phyloP scores from a whole-genome alignment of 2,797 vertebrate genomes.

The Dipus sagitta region DNA sequence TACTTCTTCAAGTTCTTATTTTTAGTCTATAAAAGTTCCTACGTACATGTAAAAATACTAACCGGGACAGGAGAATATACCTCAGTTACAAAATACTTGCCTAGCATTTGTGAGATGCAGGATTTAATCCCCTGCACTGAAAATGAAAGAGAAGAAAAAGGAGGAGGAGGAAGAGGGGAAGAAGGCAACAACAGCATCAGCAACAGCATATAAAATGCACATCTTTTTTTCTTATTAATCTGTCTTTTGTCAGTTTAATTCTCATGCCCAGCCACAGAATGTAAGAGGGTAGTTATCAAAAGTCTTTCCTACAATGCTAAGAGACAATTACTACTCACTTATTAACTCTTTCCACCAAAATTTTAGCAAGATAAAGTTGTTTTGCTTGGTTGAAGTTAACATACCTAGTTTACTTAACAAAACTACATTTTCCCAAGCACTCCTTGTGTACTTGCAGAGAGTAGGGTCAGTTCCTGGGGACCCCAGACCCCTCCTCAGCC shows the following conservation, averaged over 20 bases:
- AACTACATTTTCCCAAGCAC: background rate
- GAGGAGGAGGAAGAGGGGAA: too few species aligned
- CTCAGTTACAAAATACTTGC: background rate
- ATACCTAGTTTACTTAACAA: too few species aligned
- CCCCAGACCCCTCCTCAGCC: background rate
- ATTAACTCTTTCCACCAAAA: background rate
- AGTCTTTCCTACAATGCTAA: background rate
- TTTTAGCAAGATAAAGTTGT: background rate
- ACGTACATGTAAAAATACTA: background rate
- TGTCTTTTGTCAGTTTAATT: background rate
- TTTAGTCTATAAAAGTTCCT: background rate
- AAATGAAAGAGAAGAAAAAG: background rate
- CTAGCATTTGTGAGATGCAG: background rate
- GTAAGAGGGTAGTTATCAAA: background rate
- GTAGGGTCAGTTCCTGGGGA: background rate
- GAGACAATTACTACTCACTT: background rate
- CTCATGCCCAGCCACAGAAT: background rate
- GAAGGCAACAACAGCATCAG: background rate
- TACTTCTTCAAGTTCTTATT: background rate
- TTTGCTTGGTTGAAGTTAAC: background rate
- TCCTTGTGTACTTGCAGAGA: background rate
- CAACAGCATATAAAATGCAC: background rate
- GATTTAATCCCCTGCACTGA: background rate
- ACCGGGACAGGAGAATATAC: background rate
- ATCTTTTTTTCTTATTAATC: background rate